Evolutionary conservation across 2,888 invertebrate genomes (phyloP), one percentile per base, ranked within the genome.

Genomic region (Eudasyphora cyanicolor): DNA sequence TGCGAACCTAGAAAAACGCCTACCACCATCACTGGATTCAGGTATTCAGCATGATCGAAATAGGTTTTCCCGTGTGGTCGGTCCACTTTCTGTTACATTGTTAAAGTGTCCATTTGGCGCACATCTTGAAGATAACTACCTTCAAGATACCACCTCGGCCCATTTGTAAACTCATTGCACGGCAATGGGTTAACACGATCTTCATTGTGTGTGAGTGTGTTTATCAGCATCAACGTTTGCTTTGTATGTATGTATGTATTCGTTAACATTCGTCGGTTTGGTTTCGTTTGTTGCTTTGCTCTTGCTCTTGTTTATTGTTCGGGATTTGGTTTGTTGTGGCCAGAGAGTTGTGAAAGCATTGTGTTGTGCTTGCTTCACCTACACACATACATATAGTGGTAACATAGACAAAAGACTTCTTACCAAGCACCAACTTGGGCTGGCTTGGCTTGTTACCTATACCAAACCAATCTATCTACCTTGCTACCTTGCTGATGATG

Each of bases 321-420:
- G 79, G 77, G 62, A 35, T 77, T 77, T 75, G 73, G 54, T 79
- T 81, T 79, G 79, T 83, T 85, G 76, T 81, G 82, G 79, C 79
- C 70, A 81, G 80, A 81, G 80, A 75, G 75, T 79, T 82, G 71
- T 82, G 82, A 77, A 85, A 80, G 79, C 54, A 71, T 54, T 67
- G 32, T 38, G 21, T 62, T 54, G 54, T 62, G 42, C 38, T 67
- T 62, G 42, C 38, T 67, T 42, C 24, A 42, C 24, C 62, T 60
- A 60, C 76, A 76, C 71, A 75, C 57, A 70, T 54, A 78, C 35
- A 64, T 12, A 76, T 42, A 69, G 76, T 51, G 27, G 3, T n/a
- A 64, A 38, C 54, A 70, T 29, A 75, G 45, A 38, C 8, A 27
- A 27, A n/a, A 79, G 76, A 71, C 14, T 19, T 38, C 45, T 70